Evolutionary conservation across 1,140 invertebrate species (phyloP), one percentile per base, ranked within the genome.

Genomic region (Doryteuthis pealeii): DNA sequence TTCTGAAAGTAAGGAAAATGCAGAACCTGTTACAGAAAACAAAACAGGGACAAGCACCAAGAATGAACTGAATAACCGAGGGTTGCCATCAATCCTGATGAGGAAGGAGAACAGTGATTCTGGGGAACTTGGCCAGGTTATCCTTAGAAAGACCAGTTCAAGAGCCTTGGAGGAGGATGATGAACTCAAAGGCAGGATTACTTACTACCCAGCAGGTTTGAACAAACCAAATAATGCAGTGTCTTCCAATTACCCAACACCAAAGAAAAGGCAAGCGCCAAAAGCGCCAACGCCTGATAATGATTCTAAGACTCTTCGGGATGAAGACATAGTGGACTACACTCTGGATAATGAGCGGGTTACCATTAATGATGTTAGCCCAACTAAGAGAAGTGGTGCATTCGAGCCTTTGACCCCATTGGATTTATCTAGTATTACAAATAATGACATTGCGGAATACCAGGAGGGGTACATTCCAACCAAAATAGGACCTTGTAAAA

Each of bases 401-500:
- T 43, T 72, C 1, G 69, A 43, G 0, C 30, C 40, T 58, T 79
- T 81, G 70, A 80, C 82, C 32, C 74, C 66, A 40, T 70, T 83
- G 73, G 82, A 83, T 74, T 73, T 83, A 49, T 76, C 77, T 33
- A 74, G 79, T 72, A 76, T 83, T 62, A 79, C 74, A 2, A 71
- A 72, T 49, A 78, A 81, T 30, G 30, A 62, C 6, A 49, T 45
- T 15, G 35, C 58, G 22, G 76, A 79, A 28, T 78, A 79, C 40
- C 79, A 81, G 43, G 81, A 82, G 35, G 83, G 83, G 28, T 83
- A 84, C 35, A 79, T 81, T 49, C 79, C 81, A 22, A 80, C 80
- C 1, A 76, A 80, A 45, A 84, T 85, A 71, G 76, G 79, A 62
- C 82, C 84, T 8, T 85, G 84, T 78, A 80, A 76, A 31, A 80